Evolutionary conservation across 2,888 invertebrate genomes (phyloP).

Genomic region (Seira ritae): DNA sequence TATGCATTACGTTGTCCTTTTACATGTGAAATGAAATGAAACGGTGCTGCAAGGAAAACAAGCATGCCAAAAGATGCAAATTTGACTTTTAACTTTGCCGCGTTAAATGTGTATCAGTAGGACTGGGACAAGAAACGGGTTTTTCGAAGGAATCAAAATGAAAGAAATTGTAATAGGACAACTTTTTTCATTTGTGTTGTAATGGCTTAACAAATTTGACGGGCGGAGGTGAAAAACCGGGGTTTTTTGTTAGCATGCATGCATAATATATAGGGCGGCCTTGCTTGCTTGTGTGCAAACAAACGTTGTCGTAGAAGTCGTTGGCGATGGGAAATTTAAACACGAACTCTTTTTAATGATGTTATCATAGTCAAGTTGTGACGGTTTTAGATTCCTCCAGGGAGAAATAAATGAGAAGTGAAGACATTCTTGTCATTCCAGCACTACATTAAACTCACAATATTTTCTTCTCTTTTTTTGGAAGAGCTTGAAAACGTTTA

Average conservation of each 20-base stretch:
- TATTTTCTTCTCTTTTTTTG: too few species aligned
- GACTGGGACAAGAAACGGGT: not conserved
- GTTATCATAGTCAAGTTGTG: constrained; percentile 2
- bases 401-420: constrained; percentile 8
- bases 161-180: not conserved
- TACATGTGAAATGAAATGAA: not conserved
- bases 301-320: not conserved
- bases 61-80: too few species aligned
- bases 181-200: not conserved
- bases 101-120: not conserved
- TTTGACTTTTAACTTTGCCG: too few species aligned
- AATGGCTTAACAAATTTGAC: not conserved
- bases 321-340: not conserved
- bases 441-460: not conserved
- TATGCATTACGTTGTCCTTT: not conserved
- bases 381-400: not conserved
- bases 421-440: constrained; percentile 19
- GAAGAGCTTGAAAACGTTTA: too few species aligned
- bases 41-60: not conserved
- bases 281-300: not conserved
- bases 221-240: not conserved
- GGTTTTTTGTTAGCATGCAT: not conserved
- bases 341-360: not conserved
- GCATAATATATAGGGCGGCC: not conserved
- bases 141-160: not conserved